Base-by-base conservation (phyloP, 2,113 vertebrate species). In the Ptychochromis oligacanthus region DNA sequence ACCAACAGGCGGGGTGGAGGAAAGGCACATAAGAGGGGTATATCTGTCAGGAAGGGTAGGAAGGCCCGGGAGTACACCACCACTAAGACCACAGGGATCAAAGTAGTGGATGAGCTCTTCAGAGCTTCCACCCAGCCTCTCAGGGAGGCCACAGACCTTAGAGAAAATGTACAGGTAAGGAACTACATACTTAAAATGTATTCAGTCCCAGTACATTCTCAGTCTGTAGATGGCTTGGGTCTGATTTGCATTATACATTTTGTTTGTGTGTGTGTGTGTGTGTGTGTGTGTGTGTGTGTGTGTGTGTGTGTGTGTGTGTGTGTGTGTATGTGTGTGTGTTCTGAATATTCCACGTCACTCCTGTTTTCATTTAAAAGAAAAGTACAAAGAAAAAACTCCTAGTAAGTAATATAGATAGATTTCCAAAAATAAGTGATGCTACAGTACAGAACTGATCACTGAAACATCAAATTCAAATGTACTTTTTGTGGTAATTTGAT, bases 131-230 rank as follows among this genome's bases (percentile, higher is more conserved):
- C 96, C 0, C 97, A 97, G 90, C 97, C 97, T 0, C 94, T 98
- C 89, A 92, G 97, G 77, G 97, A 98, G 91, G 97, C 97, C 84
- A 98, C 97, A 0, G 97, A 98, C 93, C 94, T 98, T 83, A 92
- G 97, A 89, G 97, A 98, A 94, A 98, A 98, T 3, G 96, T 97
- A 14, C 97, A 98, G 97, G 97, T 98, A 96, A 92, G 91, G 7
- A 82, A 6, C 12, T 24, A 38, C 14, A 78, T 36, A 6, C 11
- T 59, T n/a, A n/a, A 2, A 38, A 34, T 64, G 34, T 54, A 28
- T 5, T 49, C 11, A 70, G 2, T 70, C 18, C 28, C 24, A 49
- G 9, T 70, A 28, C 0, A 1, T 52, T 17, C 22, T 49, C 28
- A 8, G 2, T 18, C 22, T 54, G n/a, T 60, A 26, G 79, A 75